A percentile compares a stretch with the other conserved stretches of the same genome.
Conservation (phyloP, 1,140 invertebrate genomes). For the Drosophila auraria region DNA sequence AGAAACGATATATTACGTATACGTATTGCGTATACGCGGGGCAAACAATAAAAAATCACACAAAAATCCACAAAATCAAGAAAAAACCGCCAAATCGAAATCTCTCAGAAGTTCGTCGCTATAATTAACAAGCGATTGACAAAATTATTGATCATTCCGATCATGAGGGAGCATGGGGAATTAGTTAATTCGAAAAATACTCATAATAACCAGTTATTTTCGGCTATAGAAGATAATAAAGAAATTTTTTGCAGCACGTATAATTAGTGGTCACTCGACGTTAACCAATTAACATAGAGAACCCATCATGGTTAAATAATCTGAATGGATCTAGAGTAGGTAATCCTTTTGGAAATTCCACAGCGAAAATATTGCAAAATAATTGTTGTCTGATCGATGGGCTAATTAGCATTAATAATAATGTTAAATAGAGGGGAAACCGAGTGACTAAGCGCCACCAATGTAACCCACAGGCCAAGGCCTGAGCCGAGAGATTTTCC, state of each 20-base stretch:
- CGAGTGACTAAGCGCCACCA: conserved; percentile 28
- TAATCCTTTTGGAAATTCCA: not conserved
- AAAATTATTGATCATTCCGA: not conserved
- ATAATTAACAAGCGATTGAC: conserved; percentile 15
- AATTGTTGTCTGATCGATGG: conserved; percentile 29
- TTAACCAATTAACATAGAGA: not conserved
- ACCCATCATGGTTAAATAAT: not conserved
- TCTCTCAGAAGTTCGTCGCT: not conserved
- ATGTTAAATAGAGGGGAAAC: conserved; percentile 15
- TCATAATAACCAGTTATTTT: not conserved
- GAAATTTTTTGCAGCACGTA: no score
- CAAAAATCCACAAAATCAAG: not conserved
- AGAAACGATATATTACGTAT: not conserved
- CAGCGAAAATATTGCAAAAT: conserved; percentile 17
- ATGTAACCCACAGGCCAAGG: conserved; percentile 44
- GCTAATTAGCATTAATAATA: conserved; percentile 67
- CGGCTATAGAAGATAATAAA: no score
- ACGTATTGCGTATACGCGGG: conserved; percentile 9
- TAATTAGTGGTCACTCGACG: conserved; percentile 2
- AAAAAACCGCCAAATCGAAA: not conserved
- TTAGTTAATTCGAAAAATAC: not conserved
- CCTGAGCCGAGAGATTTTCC: conserved; percentile 33
- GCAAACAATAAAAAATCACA: not conserved
- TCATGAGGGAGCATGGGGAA: not conserved
- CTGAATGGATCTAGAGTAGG: not conserved